Percentiles rank a stretch among this genome's conserved stretches.
These are phyloP conservation scores for Eulemur mongoz DNA, from an alignment of 2,797 vertebrate species.

Conservation along the genomic window DNA sequence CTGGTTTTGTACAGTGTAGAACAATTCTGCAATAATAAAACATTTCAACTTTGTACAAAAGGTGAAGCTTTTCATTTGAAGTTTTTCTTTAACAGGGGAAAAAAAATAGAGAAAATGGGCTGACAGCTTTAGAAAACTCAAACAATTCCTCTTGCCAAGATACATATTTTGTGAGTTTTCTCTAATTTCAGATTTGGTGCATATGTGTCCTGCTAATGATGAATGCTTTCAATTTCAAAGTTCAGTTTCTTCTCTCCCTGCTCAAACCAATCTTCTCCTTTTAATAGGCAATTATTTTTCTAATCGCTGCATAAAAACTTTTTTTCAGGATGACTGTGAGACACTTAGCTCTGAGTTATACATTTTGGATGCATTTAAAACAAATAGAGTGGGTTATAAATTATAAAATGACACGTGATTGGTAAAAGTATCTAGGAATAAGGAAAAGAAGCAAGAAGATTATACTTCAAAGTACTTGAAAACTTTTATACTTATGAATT, in stretches of 20 bases:
- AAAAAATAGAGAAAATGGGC: conserved; percentile 57
- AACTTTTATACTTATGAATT: conserved; percentile 48
- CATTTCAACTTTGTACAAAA: conserved; percentile 72
- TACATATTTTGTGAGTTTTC: conserved; percentile 67
- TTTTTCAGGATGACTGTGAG: conserved; percentile 51
- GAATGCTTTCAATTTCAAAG: conserved; percentile 67
- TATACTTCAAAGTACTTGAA: not conserved
- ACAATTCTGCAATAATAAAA: conserved; percentile 64
- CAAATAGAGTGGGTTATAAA: conserved; percentile 39
- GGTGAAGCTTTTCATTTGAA: conserved; percentile 70
- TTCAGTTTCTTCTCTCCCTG: conserved; percentile 48
- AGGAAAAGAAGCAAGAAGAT: not conserved
- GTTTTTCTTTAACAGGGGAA: conserved; percentile 48
- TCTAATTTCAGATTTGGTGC: conserved; percentile 74
- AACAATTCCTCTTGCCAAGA: conserved; percentile 76
- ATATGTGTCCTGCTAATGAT: conserved; percentile 47
- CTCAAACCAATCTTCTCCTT: conserved; percentile 65
- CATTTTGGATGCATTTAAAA: conserved; percentile 51
- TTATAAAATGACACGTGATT: conserved; percentile 22
- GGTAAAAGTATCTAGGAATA: conserved; percentile 31
- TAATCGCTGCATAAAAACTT: conserved; percentile 60
- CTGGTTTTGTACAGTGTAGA: conserved; percentile 55
- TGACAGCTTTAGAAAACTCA: conserved; percentile 76
- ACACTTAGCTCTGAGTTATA: conserved; percentile 47
- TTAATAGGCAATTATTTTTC: conserved; percentile 59